These are phyloP conservation scores for Tragulus kanchil DNA, from an alignment of 2,113 vertebrate genomes.

Conservation along the genomic window DNA sequence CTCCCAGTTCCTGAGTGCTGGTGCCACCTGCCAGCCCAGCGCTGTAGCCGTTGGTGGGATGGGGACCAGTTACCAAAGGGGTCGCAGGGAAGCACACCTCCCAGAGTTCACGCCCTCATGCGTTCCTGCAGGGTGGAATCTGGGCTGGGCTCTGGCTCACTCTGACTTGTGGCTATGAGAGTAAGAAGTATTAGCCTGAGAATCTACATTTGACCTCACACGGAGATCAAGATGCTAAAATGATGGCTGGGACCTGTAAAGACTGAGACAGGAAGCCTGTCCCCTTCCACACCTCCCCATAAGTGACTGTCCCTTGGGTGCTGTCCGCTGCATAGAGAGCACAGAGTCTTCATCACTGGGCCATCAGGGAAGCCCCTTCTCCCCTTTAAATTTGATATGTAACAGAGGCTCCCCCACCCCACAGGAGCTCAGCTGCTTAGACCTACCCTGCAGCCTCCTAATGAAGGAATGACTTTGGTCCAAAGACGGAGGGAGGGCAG, in stretches of 20 bases:
- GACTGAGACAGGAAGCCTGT: neutral
- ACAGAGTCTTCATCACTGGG: neutral
- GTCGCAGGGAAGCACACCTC: neutral
- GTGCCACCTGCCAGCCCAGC: rapidly evolving
- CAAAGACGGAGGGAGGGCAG: neutral
- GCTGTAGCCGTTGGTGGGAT: neutral
- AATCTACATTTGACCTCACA: neutral
- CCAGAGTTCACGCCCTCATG: rapidly evolving
- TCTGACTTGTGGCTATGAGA: neutral
- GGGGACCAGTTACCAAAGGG: neutral
- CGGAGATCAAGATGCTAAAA: neutral
- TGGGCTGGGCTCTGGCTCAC: neutral
- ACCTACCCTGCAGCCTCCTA: neutral
- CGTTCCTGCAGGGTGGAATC: neutral
- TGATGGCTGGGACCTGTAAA: neutral
- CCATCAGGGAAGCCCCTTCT: neutral
- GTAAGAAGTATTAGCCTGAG: neutral
- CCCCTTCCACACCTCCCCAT: rapidly evolving
- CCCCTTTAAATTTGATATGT: neutral
- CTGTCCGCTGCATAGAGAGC: neutral
- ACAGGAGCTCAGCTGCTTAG: neutral
- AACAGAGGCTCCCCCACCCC: neutral
- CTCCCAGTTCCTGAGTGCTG: neutral
- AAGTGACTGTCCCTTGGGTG: neutral
- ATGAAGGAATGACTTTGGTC: neutral